A percentile compares a stretch with the other conserved stretches of the same genome.
Evolutionary conservation across 2,113 vertebrate species (phyloP).

Genomic region (Loxodonta africana): DNA sequence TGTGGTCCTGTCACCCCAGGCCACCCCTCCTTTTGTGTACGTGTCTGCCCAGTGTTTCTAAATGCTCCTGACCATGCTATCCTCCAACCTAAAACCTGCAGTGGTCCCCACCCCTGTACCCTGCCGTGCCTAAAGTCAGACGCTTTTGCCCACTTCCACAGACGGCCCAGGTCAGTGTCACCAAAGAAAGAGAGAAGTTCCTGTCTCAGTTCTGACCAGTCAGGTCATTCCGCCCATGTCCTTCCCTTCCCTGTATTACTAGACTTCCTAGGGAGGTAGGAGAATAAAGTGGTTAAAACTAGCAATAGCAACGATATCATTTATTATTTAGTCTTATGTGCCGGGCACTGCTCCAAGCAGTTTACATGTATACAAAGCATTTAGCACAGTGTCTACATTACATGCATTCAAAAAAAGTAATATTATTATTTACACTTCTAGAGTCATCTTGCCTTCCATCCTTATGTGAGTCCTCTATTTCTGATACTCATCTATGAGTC

Average conservation of each 20-base stretch:
- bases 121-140: not conserved
- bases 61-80: not conserved
- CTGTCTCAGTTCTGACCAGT: not conserved
- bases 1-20: not conserved
- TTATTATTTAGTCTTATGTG: not conserved
- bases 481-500: not conserved
- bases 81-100: not conserved
- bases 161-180: not conserved
- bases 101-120: not conserved
- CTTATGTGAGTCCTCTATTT: not conserved
- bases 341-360: not conserved
- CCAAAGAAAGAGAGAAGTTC: not conserved
- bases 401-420: not conserved
- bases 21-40: accelerated
- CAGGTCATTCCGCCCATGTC: not conserved
- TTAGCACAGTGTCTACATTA: not conserved
- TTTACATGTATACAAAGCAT: not conserved
- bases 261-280: not conserved
- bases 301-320: not conserved
- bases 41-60: not conserved
- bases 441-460: not conserved
- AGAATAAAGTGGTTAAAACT: not conserved
- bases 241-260: not conserved
- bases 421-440: not conserved
- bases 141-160: not conserved